phyloP scores from a whole-genome alignment of 2,888 invertebrate species.

The Himalopsyche japonica region DNA sequence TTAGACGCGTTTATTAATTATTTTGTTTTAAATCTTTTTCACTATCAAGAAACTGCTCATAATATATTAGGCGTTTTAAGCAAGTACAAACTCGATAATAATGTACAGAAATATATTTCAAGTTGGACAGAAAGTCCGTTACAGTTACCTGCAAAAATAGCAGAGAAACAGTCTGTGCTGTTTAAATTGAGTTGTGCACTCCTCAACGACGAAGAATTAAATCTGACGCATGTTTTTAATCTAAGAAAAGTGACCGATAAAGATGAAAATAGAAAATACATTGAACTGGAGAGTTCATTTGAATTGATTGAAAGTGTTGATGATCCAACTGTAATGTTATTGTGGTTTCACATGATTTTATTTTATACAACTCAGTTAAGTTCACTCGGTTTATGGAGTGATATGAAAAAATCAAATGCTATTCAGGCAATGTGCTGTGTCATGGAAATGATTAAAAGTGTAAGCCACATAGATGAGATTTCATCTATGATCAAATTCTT shows the following conservation, averaged over 20 bases:
- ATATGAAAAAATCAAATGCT: constrained; percentile 25
- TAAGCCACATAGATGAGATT: not conserved
- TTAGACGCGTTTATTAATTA: constrained; percentile 50
- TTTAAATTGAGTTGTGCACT: constrained; percentile 53
- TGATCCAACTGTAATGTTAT: constrained; percentile 36
- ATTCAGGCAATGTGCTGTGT: constrained; percentile 2
- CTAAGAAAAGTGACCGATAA: not conserved
- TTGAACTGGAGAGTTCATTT: not conserved
- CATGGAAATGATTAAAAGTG: not conserved
- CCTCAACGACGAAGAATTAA: constrained; percentile 48
- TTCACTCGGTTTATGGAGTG: constrained; percentile 12
- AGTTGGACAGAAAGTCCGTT: constrained; percentile 55
- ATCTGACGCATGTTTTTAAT: constrained; percentile 48
- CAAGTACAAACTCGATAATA: constrained; percentile 51
- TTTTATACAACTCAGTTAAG: constrained; percentile 28
- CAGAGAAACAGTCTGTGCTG: constrained; percentile 47
- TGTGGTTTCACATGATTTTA: constrained; percentile 27
- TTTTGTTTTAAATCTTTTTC: constrained; percentile 60
- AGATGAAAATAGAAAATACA: not conserved
- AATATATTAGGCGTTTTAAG: constrained; percentile 56
- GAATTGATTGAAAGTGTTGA: constrained; percentile 36
- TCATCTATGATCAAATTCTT: constrained; percentile 4
- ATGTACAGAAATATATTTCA: constrained; percentile 56
- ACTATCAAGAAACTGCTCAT: constrained; percentile 61
- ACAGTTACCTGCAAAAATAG: constrained; percentile 47